Evolutionary conservation across 2,797 vertebrate species (phyloP).

Genomic region (Harpagifer antarcticus): DNA sequence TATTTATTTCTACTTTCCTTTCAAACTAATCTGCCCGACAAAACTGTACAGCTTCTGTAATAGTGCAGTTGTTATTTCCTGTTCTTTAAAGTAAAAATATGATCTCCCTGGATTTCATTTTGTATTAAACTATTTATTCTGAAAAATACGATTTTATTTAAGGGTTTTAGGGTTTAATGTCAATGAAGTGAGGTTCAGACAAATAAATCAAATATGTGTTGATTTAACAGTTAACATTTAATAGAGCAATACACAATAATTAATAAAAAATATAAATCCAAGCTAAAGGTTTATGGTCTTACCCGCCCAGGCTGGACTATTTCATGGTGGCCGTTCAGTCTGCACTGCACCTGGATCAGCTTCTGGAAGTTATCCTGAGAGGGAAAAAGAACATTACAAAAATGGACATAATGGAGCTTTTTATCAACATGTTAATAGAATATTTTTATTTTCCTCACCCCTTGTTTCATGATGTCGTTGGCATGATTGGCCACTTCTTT

Average conservation of each 20-base stretch:
- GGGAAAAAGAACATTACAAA: not conserved
- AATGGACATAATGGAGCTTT: not conserved
- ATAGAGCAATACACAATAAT: not conserved
- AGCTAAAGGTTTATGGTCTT: conserved; percentile 24
- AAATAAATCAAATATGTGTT: not conserved
- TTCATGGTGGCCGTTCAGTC: conserved; percentile 92
- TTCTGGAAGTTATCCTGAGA: conserved; percentile 97
- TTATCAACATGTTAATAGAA: not conserved
- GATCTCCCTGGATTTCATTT: not conserved
- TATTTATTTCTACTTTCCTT: too few species aligned
- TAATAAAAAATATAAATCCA: not conserved
- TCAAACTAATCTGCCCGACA: too few species aligned
- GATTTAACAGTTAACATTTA: not conserved
- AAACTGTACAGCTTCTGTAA: too few species aligned
- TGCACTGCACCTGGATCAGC: conserved; percentile 94
- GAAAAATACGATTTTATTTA: not conserved
- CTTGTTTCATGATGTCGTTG: conserved; percentile 97
- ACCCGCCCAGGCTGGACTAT: conserved; percentile 96
- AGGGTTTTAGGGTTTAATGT: not conserved
- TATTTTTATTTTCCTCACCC: conserved; percentile 84
- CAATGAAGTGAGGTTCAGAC: not conserved
- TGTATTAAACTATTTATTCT: not conserved
- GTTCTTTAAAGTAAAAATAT: not conserved
- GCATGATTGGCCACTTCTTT: conserved; percentile 98
- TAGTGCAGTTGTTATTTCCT: not conserved